Base-by-base conservation (phyloP, 2,113 vertebrate species). In the Boleophthalmus pectinirostris region DNA sequence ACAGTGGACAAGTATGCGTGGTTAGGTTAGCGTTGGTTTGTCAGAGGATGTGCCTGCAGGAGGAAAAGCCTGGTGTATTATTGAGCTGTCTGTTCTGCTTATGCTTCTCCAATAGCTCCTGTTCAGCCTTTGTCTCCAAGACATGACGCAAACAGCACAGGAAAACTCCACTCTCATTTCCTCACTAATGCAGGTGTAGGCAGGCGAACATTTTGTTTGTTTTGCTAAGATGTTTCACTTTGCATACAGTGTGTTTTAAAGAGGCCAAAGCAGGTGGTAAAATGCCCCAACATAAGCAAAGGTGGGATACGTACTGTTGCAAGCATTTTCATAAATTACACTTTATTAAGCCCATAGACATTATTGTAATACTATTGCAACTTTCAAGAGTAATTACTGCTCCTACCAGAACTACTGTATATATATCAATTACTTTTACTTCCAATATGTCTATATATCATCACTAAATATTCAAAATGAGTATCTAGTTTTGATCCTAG, bases 11-110 rank as follows among this genome's bases (percentile, higher is more conserved):
- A 58, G 69, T 69, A 68, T 47, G 51, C 21, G 64, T 65, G n/a
- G 65, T 69, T 49, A 18, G 33, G 66, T 29, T 71, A n/a, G n/a
- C 21, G 75, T 61, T 58, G 60, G 65, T 72, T 72, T 77, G 70
- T 61, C 61, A 9, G 23, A 73, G 68, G 65, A 72, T 60, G 70
- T 29, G 51, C 69, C 68, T 56, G 20, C 51, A 66, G 66, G 35
- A 54, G 45, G 68, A 61, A 72, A 13, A 56, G 70, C 25, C 35
- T 45, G 53, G 10, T n/a, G 25, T 6, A 29, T 73, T 54, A 61
- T 15, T 63, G 61, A 73, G 53, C 69, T 29, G 29, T 66, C 56
- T 77, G 70, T 38, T 70, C 33, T 68, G 54, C 54, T 75, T 75
- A 13, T 78, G 66, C 66, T 61, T 38, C 57, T 69, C 51, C 67